Evolutionary conservation across 2,888 invertebrate species (phyloP).

Genomic region (Drosophila pseudotakahashii): DNA sequence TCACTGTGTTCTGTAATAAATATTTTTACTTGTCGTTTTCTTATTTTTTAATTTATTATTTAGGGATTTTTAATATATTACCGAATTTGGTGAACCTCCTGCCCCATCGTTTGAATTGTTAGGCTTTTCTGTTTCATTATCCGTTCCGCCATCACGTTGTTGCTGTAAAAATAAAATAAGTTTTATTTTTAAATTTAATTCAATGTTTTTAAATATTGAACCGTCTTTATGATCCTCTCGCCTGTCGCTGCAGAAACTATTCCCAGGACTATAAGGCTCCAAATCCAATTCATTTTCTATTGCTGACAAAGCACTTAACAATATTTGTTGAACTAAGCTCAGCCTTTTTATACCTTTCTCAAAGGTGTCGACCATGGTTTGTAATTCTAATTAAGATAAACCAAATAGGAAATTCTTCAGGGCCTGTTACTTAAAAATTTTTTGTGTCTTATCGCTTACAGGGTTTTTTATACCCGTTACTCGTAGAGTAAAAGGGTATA

Average conservation of each 20-base stretch:
- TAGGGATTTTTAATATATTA: background rate
- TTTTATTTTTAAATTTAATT: background rate
- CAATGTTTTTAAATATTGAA: background rate
- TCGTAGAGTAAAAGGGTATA: no score
- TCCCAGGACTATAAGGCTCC: background rate
- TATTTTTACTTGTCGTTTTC: background rate
- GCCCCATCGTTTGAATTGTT: no score
- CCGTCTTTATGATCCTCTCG: no score
- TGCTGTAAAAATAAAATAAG: background rate
- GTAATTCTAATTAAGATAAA: constrained; percentile 6
- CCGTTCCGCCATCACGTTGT: no score
- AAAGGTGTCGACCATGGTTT: background rate
- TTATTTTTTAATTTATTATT: no score
- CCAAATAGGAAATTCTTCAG: background rate
- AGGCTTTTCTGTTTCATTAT: no score
- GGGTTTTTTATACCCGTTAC: no score
- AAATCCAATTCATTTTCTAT: background rate
- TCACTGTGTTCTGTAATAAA: background rate
- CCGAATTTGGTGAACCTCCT: background rate
- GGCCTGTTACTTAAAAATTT: background rate
- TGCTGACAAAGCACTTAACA: background rate
- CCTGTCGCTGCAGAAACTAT: background rate
- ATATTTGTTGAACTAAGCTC: background rate
- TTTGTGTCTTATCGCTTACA: background rate
- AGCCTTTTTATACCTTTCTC: constrained; percentile 1